Evolutionary conservation across 2,888 invertebrate species (phyloP), one percentile per base, ranked within the genome.

Genomic region (Tetrapedia diversipes): DNA sequence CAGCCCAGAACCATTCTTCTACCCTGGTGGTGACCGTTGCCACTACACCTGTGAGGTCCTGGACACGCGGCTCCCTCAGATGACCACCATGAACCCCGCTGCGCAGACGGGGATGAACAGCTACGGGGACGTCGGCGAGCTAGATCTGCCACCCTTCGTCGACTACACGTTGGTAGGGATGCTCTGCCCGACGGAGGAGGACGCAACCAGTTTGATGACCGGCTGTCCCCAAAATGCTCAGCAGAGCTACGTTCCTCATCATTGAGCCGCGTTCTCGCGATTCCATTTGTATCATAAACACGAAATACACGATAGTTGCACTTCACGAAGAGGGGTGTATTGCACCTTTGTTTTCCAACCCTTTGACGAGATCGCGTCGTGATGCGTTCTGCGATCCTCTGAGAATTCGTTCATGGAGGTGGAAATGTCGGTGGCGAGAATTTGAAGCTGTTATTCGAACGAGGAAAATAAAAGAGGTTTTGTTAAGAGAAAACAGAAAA

Each of bases 91-190:
- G 32, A 70, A 69, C 45, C 19, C 65, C 8, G 53, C 45, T 0
- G 34, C 24, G 0, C 81, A 69, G 29, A 66, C 78, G 7, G 65
- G 27, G 2, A 71, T 59, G 1, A 82, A 80, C 27, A 82, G 70
- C 47, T 89, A 87, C 41, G 81, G 76, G 0, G 88, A 89, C 24
- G 87, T 89, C 1, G 29, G 65, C 4, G 90, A 91, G 11, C 77
- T 91, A 10, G 91, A 91, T 41, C 32, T 90, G 22, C 90, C 91
- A 3, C 87, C 90, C 0, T 91, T 89, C 59, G 90, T 92, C 1
- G 91, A 92, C 75, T 92, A 91, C 68, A 91, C 92, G 0, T 83
- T 91, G 19, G 90, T 92, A 1, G 91, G 91, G 0, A 91, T 91
- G 91, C 78, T 91, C 6, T 92, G 90, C 74, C 86, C 91, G 16